These are phyloP conservation scores for Pentalonia nigronervosa DNA, from an alignment of 1,140 invertebrate species.

Conservation along the genomic window DNA sequence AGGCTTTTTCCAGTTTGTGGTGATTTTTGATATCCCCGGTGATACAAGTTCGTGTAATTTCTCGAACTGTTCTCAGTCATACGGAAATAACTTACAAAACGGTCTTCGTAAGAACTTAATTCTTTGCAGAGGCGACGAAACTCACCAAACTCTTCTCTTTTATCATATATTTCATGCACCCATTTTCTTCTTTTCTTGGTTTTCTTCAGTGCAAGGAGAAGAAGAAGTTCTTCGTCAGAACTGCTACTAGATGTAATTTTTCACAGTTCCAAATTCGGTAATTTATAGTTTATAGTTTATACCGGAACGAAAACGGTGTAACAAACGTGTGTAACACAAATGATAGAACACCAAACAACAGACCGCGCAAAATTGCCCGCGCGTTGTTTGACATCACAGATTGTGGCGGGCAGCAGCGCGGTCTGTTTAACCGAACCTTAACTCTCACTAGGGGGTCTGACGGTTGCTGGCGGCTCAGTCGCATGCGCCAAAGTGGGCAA, in stretches of 20 bases:
- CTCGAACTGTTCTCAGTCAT: constrained; percentile 43
- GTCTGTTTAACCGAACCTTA: not conserved
- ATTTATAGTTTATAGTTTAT: no score
- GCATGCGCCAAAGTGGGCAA: no score
- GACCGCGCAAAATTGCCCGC: not conserved
- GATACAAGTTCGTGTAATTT: constrained; percentile 37
- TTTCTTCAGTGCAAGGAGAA: not conserved
- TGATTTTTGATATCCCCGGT: constrained; percentile 17
- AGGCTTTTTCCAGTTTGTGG: constrained; percentile 28
- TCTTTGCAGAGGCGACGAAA: constrained; percentile 16
- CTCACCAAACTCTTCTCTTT: constrained; percentile 37
- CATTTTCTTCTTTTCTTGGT: constrained; percentile 40
- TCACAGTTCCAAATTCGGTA: no score
- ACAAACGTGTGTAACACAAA: no score
- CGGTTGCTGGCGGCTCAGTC: no score
- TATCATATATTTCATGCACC: constrained; percentile 45
- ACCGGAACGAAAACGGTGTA: no score
- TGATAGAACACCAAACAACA: no score
- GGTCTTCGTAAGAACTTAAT: constrained; percentile 21
- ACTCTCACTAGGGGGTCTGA: no score
- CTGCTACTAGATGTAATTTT: constrained; percentile 25
- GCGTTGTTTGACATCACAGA: constrained; percentile 40
- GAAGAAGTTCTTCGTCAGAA: constrained; percentile 27
- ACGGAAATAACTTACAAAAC: constrained; percentile 43
- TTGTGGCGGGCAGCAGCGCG: constrained; percentile 2